Base-by-base conservation (phyloP, 2,113 vertebrate genomes). In the Odontesthes bonariensis region DNA sequence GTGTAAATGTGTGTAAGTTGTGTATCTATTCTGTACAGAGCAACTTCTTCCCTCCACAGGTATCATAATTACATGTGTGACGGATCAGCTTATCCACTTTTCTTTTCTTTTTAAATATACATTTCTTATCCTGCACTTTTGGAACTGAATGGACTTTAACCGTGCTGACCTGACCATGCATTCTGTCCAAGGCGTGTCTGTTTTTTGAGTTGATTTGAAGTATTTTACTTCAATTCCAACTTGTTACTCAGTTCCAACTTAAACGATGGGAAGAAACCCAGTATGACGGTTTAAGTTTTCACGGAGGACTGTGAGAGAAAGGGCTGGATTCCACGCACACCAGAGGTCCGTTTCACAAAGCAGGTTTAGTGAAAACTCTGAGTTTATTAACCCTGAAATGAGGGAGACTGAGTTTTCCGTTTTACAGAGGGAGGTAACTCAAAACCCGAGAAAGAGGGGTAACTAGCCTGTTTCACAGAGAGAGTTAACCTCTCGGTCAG, bases 21-120 rank as follows among this genome's bases (percentile, higher is more conserved):
- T 63, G 53, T 71, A 53, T 66, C 66, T 76, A 79, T 69, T 71
- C 65, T 88, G 84, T 89, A 84, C 81, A 87, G 81, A 83, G 53
- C 7, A 53, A 80, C 61, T 63, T 52, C 65, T 73, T 70, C 56
- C 38, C 56, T 42, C 60, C 71, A 66, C 75, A 42, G 5, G 64
- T 32, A 38, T 54, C 32, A 49, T 38, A 17, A 51, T 67, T 52
- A 73, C 64, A n/a, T 5, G 38, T 51, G n/a, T n/a, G n/a, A n/a
- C n/a, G 38, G 61, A 70, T 69, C 72, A 46, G 56, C 68, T 73
- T 16, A 56, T n/a, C n/a, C n/a, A n/a, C 53, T 79, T 57, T 17
- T 5, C 12, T 65, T 60, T 44, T 8, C 27, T n/a, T 53, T 49
- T 22, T 27, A 35, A 35, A 35, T 35, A 35, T 8, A 35, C 4